These are phyloP conservation scores for Calidris pugnax DNA, from an alignment of 2,113 vertebrate species.

Conservation along the genomic window DNA sequence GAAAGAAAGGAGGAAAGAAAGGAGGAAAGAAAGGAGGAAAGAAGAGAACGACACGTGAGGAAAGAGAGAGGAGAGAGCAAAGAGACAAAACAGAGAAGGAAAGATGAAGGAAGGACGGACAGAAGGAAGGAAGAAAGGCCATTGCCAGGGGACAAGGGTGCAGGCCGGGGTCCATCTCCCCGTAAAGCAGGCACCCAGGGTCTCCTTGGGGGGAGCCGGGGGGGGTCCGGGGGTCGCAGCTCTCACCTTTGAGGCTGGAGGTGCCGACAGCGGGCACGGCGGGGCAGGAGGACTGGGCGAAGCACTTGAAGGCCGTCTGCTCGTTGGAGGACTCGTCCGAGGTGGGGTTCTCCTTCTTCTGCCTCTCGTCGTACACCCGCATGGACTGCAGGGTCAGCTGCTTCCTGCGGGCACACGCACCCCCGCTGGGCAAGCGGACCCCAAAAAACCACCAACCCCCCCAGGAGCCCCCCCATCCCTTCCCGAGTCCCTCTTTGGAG, in stretches of 20 bases:
- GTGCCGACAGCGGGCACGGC: constrained; percentile 87
- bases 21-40: no score
- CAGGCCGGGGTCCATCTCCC: background rate
- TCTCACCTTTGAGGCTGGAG: constrained; percentile 91
- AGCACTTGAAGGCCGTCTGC: constrained; percentile 90
- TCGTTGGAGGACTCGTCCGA: constrained; percentile 96
- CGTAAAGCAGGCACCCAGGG: background rate
- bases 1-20: background rate
- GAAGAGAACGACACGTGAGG: background rate
- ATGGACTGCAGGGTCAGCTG: constrained; percentile 97
- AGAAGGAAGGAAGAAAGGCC: background rate
- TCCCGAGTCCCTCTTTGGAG: background rate
- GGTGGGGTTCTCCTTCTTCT: constrained; percentile 91
- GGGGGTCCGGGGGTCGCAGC: background rate
- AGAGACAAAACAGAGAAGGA: no score
- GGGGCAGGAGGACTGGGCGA: constrained; percentile 89
- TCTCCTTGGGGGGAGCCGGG: background rate
- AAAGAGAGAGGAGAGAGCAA: background rate
- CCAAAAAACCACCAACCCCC: background rate
- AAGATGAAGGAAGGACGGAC: no score
- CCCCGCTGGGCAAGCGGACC: background rate
- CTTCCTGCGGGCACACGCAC: constrained; percentile 78
- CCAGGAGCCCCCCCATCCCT: background rate
- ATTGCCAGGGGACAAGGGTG: background rate
- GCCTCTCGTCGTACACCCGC: constrained; percentile 92